A percentile compares a stretch with the other conserved stretches of the same genome.
These are phyloP conservation scores for Drosophila simulans DNA, from an alignment of 1,140 invertebrate species.

Conservation along the genomic window DNA sequence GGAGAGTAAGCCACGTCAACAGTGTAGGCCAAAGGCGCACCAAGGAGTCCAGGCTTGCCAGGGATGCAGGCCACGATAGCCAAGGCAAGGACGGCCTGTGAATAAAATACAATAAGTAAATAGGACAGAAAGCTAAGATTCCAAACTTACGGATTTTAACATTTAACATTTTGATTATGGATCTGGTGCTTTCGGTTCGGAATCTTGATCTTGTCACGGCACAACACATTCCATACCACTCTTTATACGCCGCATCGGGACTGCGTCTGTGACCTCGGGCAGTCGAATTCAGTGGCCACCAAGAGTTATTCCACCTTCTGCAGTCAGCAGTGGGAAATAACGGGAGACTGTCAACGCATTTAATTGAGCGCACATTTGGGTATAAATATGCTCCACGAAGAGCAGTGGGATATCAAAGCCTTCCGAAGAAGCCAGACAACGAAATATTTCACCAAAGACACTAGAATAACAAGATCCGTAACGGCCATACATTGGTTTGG, in stretches of 20 bases:
- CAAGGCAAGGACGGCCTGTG: slow-evolving; percentile 72
- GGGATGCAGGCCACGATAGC: too few relatives aligned
- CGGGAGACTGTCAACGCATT: not conserved
- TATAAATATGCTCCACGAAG: too few relatives aligned
- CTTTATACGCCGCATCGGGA: not conserved
- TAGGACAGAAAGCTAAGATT: not conserved
- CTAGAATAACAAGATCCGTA: too few relatives aligned
- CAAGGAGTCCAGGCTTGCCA: too few relatives aligned
- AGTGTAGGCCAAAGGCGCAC: slow-evolving; percentile 19
- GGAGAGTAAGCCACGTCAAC: slow-evolving; percentile 25
- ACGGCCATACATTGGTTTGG: too few relatives aligned
- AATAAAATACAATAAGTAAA: not conserved
- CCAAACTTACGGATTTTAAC: slow-evolving; percentile 58
- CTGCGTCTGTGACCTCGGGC: not conserved
- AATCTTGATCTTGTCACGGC: too few relatives aligned
- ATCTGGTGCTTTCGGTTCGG: slow-evolving; percentile 7
- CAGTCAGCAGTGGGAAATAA: not conserved
- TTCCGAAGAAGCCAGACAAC: too few relatives aligned
- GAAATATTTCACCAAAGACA: too few relatives aligned
- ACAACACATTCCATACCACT: too few relatives aligned
- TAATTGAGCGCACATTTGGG: too few relatives aligned
- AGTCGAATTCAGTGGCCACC: not conserved
- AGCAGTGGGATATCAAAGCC: too few relatives aligned
- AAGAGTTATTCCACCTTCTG: not conserved
- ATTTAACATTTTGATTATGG: slow-evolving; percentile 53